These are phyloP conservation scores for Stramonita haemastoma DNA, from an alignment of 2,888 invertebrate genomes.

Conservation along the genomic window DNA sequence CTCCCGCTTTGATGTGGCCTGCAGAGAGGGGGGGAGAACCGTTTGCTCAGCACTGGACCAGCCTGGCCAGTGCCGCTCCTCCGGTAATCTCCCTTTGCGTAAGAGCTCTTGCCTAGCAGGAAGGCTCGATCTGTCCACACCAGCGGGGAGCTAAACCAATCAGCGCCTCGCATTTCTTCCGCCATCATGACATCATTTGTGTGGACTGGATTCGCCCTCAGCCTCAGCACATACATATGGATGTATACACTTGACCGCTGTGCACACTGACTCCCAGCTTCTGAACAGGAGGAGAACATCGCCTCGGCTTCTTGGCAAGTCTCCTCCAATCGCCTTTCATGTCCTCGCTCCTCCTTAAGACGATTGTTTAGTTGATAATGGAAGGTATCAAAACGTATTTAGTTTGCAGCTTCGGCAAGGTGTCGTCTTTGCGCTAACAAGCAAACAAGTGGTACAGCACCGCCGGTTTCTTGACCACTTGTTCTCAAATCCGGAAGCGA, in stretches of 20 bases:
- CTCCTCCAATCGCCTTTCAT: slow-evolving; percentile 4
- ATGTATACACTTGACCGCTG: neutral
- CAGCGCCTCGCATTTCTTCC: neutral
- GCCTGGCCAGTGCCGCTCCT: neutral
- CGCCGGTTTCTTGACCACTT: neutral
- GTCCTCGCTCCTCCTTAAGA: neutral
- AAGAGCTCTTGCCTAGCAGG: neutral
- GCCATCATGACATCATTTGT: neutral
- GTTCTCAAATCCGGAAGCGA: neutral
- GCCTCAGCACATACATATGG: neutral
- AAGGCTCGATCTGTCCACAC: slow-evolving; percentile 11
- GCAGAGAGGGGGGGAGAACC: neutral
- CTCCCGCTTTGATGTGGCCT: slow-evolving; percentile 19
- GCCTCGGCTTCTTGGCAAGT: slow-evolving; percentile 11
- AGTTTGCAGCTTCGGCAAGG: neutral
- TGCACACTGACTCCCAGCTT: neutral
- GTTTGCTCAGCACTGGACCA: neutral
- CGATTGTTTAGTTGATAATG: neutral
- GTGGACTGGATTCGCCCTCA: neutral
- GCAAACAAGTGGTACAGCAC: neutral
- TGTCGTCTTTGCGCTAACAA: neutral
- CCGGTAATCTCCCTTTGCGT: slow-evolving; percentile 32
- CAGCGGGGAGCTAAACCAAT: neutral
- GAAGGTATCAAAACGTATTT: neutral
- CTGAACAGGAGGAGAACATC: neutral